phyloP scores from a whole-genome alignment of 2,113 vertebrate genomes.

The Epinephelus moara region DNA sequence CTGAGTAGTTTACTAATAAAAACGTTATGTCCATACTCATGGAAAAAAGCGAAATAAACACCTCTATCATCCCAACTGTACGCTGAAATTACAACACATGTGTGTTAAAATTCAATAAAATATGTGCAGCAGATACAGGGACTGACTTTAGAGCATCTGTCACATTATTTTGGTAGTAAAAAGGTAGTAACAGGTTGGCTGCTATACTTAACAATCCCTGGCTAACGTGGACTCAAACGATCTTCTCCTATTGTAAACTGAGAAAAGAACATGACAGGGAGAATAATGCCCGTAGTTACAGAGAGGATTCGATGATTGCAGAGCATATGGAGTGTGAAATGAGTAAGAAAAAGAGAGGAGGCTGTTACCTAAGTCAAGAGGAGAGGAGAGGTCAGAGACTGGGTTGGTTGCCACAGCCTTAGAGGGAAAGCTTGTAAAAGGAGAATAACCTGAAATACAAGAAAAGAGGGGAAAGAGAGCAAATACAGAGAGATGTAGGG shows the following conservation, averaged over 20 bases:
- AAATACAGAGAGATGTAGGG: slow-evolving; percentile 53
- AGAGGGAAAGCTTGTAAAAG: slow-evolving; percentile 92
- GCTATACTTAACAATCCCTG: not conserved
- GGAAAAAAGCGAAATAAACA: not conserved
- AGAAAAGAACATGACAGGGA: slow-evolving; percentile 12
- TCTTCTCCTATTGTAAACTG: not conserved
- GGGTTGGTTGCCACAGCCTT: slow-evolving; percentile 91
- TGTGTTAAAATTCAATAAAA: not conserved
- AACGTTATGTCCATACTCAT: not conserved
- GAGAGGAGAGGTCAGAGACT: slow-evolving; percentile 90
- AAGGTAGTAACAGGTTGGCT: not conserved
- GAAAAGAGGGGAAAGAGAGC: slow-evolving; percentile 68
- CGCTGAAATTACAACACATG: not conserved
- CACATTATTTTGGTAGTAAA: not conserved
- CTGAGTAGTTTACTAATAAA: not conserved
- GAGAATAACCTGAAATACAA: slow-evolving; percentile 92
- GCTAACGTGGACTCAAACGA: not conserved
- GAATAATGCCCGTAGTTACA: slow-evolving; percentile 13
- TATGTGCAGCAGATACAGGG: not conserved
- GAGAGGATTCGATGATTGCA: slow-evolving; percentile 33
- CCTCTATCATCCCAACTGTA: no score
- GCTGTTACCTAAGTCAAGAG: slow-evolving; percentile 92
- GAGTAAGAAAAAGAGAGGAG: slow-evolving; percentile 60
- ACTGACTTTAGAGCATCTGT: not conserved
- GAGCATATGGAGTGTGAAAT: slow-evolving; percentile 50